These are phyloP conservation scores for Cyphomyrus discorhynchus DNA, from an alignment of 2,113 vertebrate genomes.

Conservation along the genomic window DNA sequence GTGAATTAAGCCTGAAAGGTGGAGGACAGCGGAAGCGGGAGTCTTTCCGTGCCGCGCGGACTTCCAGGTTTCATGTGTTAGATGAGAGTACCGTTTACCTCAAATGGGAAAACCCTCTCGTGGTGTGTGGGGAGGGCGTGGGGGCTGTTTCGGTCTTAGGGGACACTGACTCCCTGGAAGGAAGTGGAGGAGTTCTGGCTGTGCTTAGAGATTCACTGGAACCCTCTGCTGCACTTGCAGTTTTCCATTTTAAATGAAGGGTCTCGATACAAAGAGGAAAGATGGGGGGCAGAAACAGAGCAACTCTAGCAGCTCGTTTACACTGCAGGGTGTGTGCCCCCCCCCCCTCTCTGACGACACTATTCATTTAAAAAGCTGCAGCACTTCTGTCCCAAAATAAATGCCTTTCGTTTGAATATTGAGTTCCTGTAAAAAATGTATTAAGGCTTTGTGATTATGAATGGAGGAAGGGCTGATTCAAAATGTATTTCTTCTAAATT, in stretches of 20 bases:
- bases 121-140: not conserved
- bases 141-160: constrained; percentile 18
- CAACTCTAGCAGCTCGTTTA: not conserved
- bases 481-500: not conserved
- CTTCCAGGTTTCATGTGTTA: constrained; percentile 48
- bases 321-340: not conserved
- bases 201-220: constrained; percentile 34
- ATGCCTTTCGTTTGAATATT: not conserved
- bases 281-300: no score
- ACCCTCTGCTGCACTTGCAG: constrained; percentile 21
- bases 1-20: constrained; percentile 60
- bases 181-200: constrained; percentile 4
- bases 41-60: constrained; percentile 13
- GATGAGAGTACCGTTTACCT: constrained; percentile 39
- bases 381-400: not conserved
- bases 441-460: constrained; percentile 2
- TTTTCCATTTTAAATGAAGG: not conserved
- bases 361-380: not conserved
- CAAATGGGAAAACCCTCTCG: constrained; percentile 21
- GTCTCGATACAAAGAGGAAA: not conserved
- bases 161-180: constrained; percentile 13
- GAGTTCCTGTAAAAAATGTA: not conserved
- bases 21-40: constrained; percentile 39
- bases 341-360: not conserved
- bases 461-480: constrained; percentile 16